Evolutionary conservation across 1,140 invertebrate genomes (phyloP), one percentile per base, ranked within the genome.

Genomic region (Belonocnema kinseyi): DNA sequence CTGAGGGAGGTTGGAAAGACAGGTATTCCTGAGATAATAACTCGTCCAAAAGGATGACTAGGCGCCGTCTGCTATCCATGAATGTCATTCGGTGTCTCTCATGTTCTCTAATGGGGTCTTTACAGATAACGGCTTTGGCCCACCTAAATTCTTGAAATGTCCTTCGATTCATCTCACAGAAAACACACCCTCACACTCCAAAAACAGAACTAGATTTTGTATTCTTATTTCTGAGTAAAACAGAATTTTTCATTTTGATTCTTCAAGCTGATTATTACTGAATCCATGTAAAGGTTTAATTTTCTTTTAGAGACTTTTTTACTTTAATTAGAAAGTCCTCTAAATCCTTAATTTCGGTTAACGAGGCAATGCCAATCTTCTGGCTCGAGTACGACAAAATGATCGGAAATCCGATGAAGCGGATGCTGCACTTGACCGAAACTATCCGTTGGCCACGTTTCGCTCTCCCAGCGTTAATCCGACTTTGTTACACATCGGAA

Each of bases 11-110:
- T 70, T 33, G 81, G 71, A 82, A 84, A 82, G 79, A 77, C 74
- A 78, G 80, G 83, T 75, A 84, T 87, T 89, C 83, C 85, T 75
- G 82, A 89, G 88, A 90, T 89, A 88, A 90, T 88, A 88, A 90
- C 81, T 87, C 80, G 85, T 85, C 79, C 79, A 72, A 52, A 54
- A 50, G 72, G 82, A 86, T 85, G 81, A 86, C 82, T 88, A 85
- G 87, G 86, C 87, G 86, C 85, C 87, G 84, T 76, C 82, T 83
- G 82, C 72, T 83, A 84, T 85, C 81, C 87, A 85, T 83, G 85
- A 89, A 89, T 88, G 86, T 79, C 82, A 86, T 83, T 82, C 80
- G 72, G 76, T 78, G 72, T 79, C 77, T 77, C 74, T 74, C 78
- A 61, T 81, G 80, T 77, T 76, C 78, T 80, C 76, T 83, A 86